Base-by-base conservation (phyloP, 2,113 vertebrate species). In the Tachysurus vachellii region DNA sequence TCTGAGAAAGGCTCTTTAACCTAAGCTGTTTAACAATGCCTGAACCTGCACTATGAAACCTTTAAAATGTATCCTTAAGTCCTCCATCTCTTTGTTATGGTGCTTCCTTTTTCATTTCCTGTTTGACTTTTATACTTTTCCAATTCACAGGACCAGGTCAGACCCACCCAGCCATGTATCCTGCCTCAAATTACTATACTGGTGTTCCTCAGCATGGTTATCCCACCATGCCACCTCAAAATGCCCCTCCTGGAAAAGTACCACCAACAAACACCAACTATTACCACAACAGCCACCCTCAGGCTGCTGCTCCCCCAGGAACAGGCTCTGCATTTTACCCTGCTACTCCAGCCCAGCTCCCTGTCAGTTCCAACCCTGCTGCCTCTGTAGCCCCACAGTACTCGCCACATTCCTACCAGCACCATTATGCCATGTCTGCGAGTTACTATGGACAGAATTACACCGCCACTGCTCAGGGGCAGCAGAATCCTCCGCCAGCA, bases 111-210 rank as follows among this genome's bases (percentile, higher is more conserved):
- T 36, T 36, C 1, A 4, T 1, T 73, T 13, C 17, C 81, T 36
- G 17, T 86, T 75, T 68, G 68, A 16, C 23, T 70, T 81, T 73
- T 82, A 3, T 56, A 50, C 13, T 53, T 82, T 23, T 62, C 12
- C 17, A 3, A 79, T 84, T 54, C 2, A 80, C 91, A 99, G 98
- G 98, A 94, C 96, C 97, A 84, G 93, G 94, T 85, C 97, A 96
- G 91, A 93, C 85, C 88, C 95, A 92, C 92, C 93, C 92, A 19
- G 82, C 91, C 85, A 91, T 95, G 94, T 95, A 95, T 82, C 93
- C 95, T 54, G 86, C 95, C 2, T 31, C 95, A 57, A 95, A 91
- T 61, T 94, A 94, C 89, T 97, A 96, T 87, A 94, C 93, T 92
- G 91, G 92, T 0, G 92, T 93, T 0, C 94, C 95, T 93, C 95